phyloP scores from a whole-genome alignment of 2,113 vertebrate species.

The Sminthopsis crassicaudata region DNA sequence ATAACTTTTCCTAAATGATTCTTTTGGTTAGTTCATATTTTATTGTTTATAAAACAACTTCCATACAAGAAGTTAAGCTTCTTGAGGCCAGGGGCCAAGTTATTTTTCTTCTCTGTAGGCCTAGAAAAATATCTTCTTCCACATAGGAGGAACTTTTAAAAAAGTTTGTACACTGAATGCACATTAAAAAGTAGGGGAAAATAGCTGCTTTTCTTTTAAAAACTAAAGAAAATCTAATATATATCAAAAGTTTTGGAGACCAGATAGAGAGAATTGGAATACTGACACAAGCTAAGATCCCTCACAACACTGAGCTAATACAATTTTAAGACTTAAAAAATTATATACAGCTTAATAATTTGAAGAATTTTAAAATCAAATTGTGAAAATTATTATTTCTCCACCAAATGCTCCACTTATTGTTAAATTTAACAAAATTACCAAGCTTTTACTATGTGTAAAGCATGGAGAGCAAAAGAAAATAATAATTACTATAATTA shows the following conservation, averaged over 20 bases:
- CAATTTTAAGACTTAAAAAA: background rate
- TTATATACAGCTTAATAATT: background rate
- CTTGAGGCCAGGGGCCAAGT: background rate
- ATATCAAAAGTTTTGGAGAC: background rate
- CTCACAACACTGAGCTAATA: background rate
- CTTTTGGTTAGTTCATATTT: background rate
- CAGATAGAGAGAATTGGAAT: background rate
- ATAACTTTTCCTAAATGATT: background rate
- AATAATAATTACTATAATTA: too few species aligned
- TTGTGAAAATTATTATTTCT: background rate
- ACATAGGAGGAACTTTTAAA: background rate
- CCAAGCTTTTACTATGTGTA: background rate
- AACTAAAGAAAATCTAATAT: background rate
- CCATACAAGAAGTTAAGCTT: background rate
- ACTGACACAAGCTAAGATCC: background rate
- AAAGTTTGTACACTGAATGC: too few species aligned
- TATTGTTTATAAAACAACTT: background rate
- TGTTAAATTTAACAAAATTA: background rate
- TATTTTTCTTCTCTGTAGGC: background rate
- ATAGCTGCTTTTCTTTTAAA: background rate
- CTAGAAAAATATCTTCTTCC: background rate
- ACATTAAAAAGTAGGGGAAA: background rate
- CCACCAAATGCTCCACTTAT: background rate
- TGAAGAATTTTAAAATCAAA: background rate
- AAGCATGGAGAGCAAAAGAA: background rate